Percentiles rank a stretch among this genome's conserved stretches.
Conservation (phyloP, 2,888 invertebrate genomes). For the Xanthorhoe spadicearia region DNA sequence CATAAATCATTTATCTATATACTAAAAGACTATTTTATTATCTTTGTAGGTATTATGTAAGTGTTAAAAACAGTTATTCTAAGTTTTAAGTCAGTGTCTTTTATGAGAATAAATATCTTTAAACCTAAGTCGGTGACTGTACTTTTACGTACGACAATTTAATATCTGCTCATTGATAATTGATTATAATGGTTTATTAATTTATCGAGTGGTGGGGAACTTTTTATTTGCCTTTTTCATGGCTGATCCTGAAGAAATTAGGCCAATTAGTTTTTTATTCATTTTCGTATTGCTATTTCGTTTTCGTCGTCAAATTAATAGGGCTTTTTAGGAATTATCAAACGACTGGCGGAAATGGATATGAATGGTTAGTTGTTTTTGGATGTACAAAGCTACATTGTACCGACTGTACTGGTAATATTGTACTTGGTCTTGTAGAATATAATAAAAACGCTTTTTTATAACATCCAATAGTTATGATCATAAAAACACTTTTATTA, state of each 20-base stretch:
- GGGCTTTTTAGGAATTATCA: background rate
- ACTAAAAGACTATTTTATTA: too few relatives aligned
- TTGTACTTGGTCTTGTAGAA: too few relatives aligned
- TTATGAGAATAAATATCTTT: too few relatives aligned
- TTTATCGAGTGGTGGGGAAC: constrained; percentile 31
- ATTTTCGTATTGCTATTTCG: background rate
- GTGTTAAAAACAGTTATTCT: too few relatives aligned
- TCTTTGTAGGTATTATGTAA: too few relatives aligned
- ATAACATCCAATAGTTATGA: too few relatives aligned
- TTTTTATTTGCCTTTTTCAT: constrained; percentile 27
- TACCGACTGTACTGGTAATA: too few relatives aligned
- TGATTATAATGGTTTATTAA: constrained; percentile 36
- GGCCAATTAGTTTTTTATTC: constrained; percentile 19
- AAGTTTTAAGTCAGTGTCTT: too few relatives aligned
- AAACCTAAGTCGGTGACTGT: constrained; percentile 17
- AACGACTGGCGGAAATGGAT: background rate
- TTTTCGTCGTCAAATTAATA: background rate
- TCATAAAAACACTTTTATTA: too few relatives aligned
- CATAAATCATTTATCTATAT: too few relatives aligned
- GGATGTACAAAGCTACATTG: too few relatives aligned
- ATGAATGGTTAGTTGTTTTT: background rate
- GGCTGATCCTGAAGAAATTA: constrained; percentile 21
- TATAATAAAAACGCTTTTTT: too few relatives aligned
- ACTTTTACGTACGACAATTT: constrained; percentile 49
- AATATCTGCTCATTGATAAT: constrained; percentile 46